phyloP scores from a whole-genome alignment of 2,113 vertebrate genomes.

The Pterocles burchelli region DNA sequence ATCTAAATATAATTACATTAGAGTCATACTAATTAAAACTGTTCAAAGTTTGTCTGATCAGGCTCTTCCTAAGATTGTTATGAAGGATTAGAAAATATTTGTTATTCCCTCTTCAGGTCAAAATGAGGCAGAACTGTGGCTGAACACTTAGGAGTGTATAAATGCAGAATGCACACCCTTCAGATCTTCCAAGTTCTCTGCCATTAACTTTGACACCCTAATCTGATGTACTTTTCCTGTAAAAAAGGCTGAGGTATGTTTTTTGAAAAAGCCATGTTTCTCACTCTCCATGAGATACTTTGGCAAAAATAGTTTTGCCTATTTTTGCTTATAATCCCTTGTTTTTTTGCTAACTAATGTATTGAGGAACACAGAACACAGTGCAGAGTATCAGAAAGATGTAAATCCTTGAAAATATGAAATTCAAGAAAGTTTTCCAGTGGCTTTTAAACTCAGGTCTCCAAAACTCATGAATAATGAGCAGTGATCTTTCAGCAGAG shows the following conservation, averaged over 20 bases:
- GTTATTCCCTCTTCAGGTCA: neutral
- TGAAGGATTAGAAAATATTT: conserved; percentile 4
- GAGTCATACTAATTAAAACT: conserved; percentile 39
- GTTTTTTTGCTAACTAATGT: neutral
- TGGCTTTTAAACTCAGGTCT: neutral
- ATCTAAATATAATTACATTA: neutral
- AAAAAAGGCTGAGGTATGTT: neutral
- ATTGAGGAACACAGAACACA: neutral
- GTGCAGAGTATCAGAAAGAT: neutral
- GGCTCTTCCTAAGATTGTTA: neutral
- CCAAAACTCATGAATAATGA: neutral
- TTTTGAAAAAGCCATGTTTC: neutral
- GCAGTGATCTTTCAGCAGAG: neutral
- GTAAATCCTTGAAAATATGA: neutral
- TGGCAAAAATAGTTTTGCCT: neutral
- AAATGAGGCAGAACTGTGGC: neutral
- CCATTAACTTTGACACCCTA: neutral
- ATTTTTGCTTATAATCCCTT: neutral
- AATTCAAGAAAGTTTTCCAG: neutral
- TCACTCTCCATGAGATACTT: neutral
- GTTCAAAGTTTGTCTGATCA: neutral
- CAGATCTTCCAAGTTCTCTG: neutral
- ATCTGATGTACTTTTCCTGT: neutral
- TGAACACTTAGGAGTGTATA: neutral
- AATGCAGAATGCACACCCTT: neutral